These are phyloP conservation scores for Iphiclides podalirius DNA, from an alignment of 2,888 invertebrate species.

Conservation along the genomic window DNA sequence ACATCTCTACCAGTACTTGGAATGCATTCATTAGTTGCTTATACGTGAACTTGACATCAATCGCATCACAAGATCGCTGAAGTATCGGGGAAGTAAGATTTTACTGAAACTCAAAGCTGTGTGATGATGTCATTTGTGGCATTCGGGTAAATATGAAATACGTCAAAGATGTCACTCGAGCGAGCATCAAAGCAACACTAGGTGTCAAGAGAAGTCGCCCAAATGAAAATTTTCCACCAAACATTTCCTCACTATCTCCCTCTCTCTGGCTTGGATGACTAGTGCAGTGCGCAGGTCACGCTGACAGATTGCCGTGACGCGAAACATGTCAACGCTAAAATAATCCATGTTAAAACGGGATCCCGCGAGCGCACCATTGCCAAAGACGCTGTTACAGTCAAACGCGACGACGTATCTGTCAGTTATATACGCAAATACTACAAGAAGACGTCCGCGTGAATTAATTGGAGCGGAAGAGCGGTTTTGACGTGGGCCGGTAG, in stretches of 20 bases:
- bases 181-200: not conserved
- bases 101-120: too few relatives aligned
- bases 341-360: constrained; percentile 8
- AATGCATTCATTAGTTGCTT: too few relatives aligned
- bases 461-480: constrained; percentile 12
- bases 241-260: not conserved
- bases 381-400: constrained; percentile 15
- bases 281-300: not conserved
- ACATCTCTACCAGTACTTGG: too few relatives aligned
- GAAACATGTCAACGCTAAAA: constrained; percentile 10
- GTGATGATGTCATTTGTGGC: too few relatives aligned
- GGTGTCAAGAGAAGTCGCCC: not conserved
- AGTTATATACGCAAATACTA: constrained; percentile 15
- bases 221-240: not conserved
- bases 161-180: not conserved
- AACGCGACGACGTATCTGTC: not conserved
- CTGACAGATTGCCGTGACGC: constrained; percentile 9
- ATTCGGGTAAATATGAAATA: too few relatives aligned
- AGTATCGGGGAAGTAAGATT: too few relatives aligned
- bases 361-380: constrained; percentile 9
- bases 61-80: too few relatives aligned
- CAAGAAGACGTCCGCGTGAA: constrained; percentile 7
- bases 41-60: too few relatives aligned
- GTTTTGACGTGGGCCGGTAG: constrained; percentile 4
- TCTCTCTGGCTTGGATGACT: not conserved